Conservation (phyloP, 2,888 invertebrate species). For the Pseudolycoriella hygida region DNA sequence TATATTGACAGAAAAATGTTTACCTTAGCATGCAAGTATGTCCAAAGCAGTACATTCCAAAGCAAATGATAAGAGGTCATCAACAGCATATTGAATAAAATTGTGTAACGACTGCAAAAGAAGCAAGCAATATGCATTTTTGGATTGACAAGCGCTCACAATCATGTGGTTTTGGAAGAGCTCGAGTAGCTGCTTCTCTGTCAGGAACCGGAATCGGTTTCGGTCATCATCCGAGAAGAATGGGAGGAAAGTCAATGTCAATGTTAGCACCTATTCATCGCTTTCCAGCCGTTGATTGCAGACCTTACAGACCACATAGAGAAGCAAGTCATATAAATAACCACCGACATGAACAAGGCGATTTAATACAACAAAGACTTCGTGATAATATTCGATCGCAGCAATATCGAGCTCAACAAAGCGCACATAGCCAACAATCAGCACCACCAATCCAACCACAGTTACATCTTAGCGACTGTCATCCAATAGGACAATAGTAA, state of each 20-base stretch:
- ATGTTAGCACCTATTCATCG: constrained; percentile 56
- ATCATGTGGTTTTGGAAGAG: constrained; percentile 56
- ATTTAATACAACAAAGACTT: constrained; percentile 3
- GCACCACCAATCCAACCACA: constrained; percentile 4
- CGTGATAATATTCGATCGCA: constrained; percentile 8
- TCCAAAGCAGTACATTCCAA: no score
- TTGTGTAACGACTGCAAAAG: no score
- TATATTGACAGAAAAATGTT: no score
- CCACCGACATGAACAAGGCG: constrained; percentile 14
- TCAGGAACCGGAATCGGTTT: constrained; percentile 37
- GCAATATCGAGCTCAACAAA: constrained; percentile 8
- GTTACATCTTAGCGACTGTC: constrained; percentile 8
- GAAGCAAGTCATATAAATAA: constrained; percentile 5
- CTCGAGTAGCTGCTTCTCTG: constrained; percentile 47
- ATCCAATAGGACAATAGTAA: constrained; percentile 2
- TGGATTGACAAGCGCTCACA: constrained; percentile 74
- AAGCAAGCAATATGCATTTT: constrained; percentile 49
- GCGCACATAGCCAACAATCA: neutral
- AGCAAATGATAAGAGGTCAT: no score
- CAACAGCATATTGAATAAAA: no score
- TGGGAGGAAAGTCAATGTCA: constrained; percentile 38
- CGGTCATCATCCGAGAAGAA: constrained; percentile 29
- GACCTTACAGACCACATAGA: constrained; percentile 12
- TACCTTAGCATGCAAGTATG: no score
- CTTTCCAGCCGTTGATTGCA: constrained; percentile 38